phyloP scores from a whole-genome alignment of 2,888 invertebrate genomes.

The Resseliella maxima region DNA sequence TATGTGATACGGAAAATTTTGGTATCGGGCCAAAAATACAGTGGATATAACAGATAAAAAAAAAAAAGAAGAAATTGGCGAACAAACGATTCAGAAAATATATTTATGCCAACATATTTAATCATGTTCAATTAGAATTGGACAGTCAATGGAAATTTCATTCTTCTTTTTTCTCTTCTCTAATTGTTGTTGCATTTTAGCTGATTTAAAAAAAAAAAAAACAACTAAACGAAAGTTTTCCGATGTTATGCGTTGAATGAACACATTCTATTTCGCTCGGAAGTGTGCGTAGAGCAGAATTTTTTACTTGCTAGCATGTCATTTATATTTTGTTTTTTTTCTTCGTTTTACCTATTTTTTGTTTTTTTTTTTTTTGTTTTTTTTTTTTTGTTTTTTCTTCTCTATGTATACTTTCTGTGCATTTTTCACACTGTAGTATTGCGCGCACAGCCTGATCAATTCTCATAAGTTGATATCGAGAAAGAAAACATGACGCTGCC shows the following conservation, averaged over 20 bases:
- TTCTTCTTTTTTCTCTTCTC: neutral
- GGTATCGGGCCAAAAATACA: conserved; percentile 25
- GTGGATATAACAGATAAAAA: neutral
- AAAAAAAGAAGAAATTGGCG: neutral
- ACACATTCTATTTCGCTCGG: neutral
- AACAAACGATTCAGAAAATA: neutral
- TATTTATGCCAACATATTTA: conserved; percentile 38
- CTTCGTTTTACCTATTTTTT: neutral
- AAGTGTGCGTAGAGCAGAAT: neutral
- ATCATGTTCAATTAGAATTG: conserved; percentile 38
- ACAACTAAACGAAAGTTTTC: neutral
- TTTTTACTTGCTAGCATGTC: neutral
- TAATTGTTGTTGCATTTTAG: neutral
- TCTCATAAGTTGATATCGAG: neutral
- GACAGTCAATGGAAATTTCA: conserved; percentile 24
- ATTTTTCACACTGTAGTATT: too few species aligned
- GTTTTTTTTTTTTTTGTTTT: too few species aligned
- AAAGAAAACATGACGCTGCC: neutral
- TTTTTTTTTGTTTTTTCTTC: too few species aligned
- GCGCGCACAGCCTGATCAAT: too few species aligned
- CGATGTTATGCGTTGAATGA: neutral
- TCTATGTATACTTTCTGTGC: too few species aligned
- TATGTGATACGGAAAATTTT: neutral
- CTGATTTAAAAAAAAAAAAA: too few species aligned
- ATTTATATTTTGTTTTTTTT: neutral